A percentile compares a stretch with the other conserved stretches of the same genome.
Evolutionary conservation across 2,888 invertebrate genomes (phyloP).

Genomic region (Dryobotodes eremita): DNA sequence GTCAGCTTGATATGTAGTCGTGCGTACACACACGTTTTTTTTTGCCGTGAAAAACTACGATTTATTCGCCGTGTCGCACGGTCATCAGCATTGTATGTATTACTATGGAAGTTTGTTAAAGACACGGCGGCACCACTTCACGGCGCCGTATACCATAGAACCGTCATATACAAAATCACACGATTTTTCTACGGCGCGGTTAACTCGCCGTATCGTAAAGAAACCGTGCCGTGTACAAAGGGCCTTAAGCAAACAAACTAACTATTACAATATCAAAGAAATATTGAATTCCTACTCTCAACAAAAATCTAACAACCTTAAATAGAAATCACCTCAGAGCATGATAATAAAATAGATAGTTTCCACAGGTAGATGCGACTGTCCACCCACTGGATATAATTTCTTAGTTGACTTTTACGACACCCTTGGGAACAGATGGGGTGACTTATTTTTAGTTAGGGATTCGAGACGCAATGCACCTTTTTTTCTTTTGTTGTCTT

Average conservation of each 20-base stretch:
- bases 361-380: constrained; percentile 35
- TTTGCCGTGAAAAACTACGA: not conserved
- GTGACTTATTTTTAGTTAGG: constrained; percentile 55
- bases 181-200: not conserved
- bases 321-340: constrained; percentile 2
- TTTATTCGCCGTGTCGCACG: not conserved
- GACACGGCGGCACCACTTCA: not conserved
- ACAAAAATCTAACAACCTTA: not conserved
- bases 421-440: constrained; percentile 50
- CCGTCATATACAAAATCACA: not conserved
- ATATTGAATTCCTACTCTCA: not conserved
- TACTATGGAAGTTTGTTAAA: not conserved
- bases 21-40: not conserved
- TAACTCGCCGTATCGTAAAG: too few species aligned
- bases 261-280: not conserved
- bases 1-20: too few species aligned
- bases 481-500: constrained; percentile 40
- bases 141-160: not conserved
- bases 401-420: constrained; percentile 60
- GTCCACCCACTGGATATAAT: constrained; percentile 55
- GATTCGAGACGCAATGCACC: constrained; percentile 38
- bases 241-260: not conserved
- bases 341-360: constrained; percentile 19
- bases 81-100: not conserved
- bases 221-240: not conserved